Percentiles rank a stretch among this genome's conserved stretches.
Evolutionary conservation across 2,797 vertebrate genomes (phyloP).

Genomic region (Galago senegalensis): DNA sequence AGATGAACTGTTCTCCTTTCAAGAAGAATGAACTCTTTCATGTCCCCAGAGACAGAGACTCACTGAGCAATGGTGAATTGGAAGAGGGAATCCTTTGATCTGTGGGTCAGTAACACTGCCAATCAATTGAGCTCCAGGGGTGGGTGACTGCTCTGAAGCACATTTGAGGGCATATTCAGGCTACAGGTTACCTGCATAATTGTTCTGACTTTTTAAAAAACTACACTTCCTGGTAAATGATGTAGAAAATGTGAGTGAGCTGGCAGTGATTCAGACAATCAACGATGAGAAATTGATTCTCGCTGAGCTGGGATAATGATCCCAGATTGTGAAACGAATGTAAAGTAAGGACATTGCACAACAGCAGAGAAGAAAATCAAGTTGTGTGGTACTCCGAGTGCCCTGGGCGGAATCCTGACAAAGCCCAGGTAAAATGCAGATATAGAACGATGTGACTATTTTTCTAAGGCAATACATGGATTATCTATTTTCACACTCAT

Average conservation of each 20-base stretch:
- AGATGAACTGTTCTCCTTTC: conserved; percentile 48
- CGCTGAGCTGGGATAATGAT: conserved; percentile 70
- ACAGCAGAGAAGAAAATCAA: conserved; percentile 62
- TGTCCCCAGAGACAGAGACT: not conserved
- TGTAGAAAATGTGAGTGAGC: conserved; percentile 61
- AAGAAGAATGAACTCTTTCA: conserved; percentile 56
- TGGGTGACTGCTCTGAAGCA: not conserved
- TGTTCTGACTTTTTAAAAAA: conserved; percentile 61
- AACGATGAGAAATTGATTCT: conserved; percentile 71
- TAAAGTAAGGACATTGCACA: not conserved
- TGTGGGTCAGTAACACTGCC: not conserved
- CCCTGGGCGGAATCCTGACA: not conserved
- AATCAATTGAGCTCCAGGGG: not conserved
- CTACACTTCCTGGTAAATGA: conserved; percentile 63
- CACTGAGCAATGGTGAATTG: not conserved
- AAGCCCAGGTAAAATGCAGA: conserved; percentile 15
- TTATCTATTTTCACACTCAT: not conserved
- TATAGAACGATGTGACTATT: not conserved
- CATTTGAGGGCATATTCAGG: conserved; percentile 1
- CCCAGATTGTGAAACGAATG: conserved; percentile 61
- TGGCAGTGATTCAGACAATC: conserved; percentile 64
- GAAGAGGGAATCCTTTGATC: conserved; percentile 28
- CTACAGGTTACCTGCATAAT: conserved; percentile 36
- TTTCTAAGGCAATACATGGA: not conserved
- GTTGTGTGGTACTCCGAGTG: not conserved